Percentiles rank a stretch among this genome's conserved stretches.
These are phyloP conservation scores for Drosophila nebulosa DNA, from an alignment of 1,140 invertebrate species.

Conservation along the genomic window DNA sequence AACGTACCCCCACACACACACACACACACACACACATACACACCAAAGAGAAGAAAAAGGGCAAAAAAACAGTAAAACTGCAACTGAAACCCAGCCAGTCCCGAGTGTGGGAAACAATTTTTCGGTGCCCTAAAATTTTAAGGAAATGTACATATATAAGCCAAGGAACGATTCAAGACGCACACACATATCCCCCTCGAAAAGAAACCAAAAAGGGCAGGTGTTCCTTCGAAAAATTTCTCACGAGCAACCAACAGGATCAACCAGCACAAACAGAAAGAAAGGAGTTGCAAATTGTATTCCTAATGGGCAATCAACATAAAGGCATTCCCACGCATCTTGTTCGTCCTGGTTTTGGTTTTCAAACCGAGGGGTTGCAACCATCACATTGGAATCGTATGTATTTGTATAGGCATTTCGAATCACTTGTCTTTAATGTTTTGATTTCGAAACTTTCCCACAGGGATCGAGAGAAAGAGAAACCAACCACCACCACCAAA, in stretches of 20 bases:
- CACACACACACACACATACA: constrained; percentile 2
- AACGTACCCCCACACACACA: constrained; percentile 56
- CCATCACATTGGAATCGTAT: background rate
- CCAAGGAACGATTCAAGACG: constrained; percentile 45
- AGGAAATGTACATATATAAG: constrained; percentile 58
- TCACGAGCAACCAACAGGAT: constrained; percentile 64
- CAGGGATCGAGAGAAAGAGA: constrained; percentile 34
- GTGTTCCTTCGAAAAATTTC: constrained; percentile 79
- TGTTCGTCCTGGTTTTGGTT: constrained; percentile 50
- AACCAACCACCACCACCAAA: constrained; percentile 32
- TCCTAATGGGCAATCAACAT: constrained; percentile 78
- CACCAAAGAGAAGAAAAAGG: background rate
- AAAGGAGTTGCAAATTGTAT: constrained; percentile 78
- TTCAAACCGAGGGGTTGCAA: constrained; percentile 33
- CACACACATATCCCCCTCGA: constrained; percentile 34
- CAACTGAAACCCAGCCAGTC: constrained; percentile 54
- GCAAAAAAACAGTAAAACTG: constrained; percentile 45
- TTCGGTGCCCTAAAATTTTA: constrained; percentile 70
- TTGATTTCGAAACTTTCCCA: constrained; percentile 74
- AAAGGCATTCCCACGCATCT: constrained; percentile 64
- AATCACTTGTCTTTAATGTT: constrained; percentile 69
- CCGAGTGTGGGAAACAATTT: constrained; percentile 80
- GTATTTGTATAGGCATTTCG: constrained; percentile 59
- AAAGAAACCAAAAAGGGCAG: constrained; percentile 61
- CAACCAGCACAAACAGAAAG: constrained; percentile 34